Conservation (phyloP, 2,888 invertebrate species). For the Thumatha senex region DNA sequence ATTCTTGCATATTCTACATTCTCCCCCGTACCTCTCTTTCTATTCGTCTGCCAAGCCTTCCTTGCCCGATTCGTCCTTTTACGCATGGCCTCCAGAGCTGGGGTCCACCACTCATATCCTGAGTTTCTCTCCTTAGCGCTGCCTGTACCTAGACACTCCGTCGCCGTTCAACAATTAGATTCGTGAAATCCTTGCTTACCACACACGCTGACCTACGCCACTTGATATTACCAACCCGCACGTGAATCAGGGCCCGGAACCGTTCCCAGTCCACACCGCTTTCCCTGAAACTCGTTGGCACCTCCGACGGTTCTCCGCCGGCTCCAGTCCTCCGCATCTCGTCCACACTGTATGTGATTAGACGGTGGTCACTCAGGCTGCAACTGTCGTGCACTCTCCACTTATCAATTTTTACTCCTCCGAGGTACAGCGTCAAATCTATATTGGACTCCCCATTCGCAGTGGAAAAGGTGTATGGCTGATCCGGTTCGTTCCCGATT, state of each 20-base stretch:
- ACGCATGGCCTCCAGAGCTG: not conserved
- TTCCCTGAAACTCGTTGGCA: not conserved
- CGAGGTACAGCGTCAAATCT: no score
- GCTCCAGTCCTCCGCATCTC: not conserved
- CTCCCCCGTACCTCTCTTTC: not conserved
- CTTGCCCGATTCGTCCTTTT: not conserved
- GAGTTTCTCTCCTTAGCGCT: not conserved
- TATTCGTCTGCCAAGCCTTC: conserved; percentile 1
- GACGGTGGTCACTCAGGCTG: conserved; percentile 31
- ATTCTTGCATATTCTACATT: not conserved
- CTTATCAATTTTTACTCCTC: no score
- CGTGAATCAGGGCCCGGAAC: not conserved
- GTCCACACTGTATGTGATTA: conserved; percentile 12
- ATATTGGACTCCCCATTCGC: no score
- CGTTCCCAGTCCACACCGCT: not conserved
- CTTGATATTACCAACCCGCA: not conserved
- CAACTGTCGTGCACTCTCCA: conserved; percentile 25
- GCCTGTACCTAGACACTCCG: not conserved
- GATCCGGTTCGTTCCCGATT: no score
- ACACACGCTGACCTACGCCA: not conserved
- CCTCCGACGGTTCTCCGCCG: not conserved
- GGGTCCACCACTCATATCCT: conserved; percentile 18
- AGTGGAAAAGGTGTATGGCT: no score
- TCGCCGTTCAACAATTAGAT: not conserved
- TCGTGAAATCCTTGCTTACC: conserved; percentile 11